These are phyloP conservation scores for Procambarus virginalis DNA, from an alignment of 1,140 invertebrate species.

Conservation along the genomic window DNA sequence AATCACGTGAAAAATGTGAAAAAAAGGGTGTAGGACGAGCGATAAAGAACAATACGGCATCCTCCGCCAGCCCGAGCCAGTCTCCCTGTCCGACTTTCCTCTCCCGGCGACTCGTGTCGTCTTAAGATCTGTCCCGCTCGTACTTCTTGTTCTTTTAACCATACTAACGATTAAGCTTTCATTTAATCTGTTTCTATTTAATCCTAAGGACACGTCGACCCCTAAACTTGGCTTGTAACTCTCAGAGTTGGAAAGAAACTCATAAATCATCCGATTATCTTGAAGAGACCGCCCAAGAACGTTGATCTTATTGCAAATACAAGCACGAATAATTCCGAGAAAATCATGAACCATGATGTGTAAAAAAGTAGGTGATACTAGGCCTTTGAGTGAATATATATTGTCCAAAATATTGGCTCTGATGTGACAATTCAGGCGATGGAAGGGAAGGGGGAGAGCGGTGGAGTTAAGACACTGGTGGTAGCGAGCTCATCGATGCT, in stretches of 20 bases:
- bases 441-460: too few species aligned
- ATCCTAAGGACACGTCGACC: neutral
- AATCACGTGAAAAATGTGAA: neutral
- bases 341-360: neutral
- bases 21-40: neutral
- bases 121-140: constrained; percentile 12
- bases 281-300: neutral
- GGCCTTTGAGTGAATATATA: neutral
- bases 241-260: neutral
- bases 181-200: neutral
- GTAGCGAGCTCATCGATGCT: neutral
- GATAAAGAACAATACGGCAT: neutral
- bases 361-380: neutral
- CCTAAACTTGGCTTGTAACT: neutral
- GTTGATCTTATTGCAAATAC: neutral
- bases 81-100: neutral
- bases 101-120: constrained; percentile 6
- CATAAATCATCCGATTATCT: neutral
- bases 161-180: neutral
- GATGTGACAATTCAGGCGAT: neutral
- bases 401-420: neutral
- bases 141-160: neutral
- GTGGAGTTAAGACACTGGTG: too few species aligned
- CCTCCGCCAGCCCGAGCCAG: neutral
- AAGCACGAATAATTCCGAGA: neutral